Percentiles rank a stretch among this genome's conserved stretches.
phyloP scores from a whole-genome alignment of 1,140 invertebrate species.

The Heliothis virescens region DNA sequence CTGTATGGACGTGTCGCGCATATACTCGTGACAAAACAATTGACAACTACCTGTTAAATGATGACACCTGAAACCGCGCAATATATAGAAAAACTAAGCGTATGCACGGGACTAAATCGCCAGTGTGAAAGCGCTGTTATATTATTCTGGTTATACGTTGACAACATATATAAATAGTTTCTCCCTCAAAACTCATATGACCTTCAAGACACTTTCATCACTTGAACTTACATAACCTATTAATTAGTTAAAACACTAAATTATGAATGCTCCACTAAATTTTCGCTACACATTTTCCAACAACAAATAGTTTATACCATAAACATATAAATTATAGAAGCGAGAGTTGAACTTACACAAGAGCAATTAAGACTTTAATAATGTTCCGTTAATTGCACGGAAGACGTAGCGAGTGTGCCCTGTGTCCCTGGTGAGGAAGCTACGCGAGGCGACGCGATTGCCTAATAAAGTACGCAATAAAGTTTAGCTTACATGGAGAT shows the following conservation, averaged over 20 bases:
- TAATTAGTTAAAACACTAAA: conserved; percentile 1
- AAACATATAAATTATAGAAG: conserved; percentile 54
- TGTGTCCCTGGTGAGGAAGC: conserved; percentile 53
- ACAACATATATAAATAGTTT: not conserved
- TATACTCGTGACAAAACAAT: too few relatives aligned
- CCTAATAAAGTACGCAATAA: conserved; percentile 64
- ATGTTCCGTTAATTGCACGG: conserved; percentile 72
- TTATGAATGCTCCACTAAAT: conserved; percentile 1
- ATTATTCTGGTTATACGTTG: not conserved
- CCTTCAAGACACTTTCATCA: too few relatives aligned
- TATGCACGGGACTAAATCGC: too few relatives aligned
- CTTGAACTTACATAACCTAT: too few relatives aligned
- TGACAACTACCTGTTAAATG: too few relatives aligned
- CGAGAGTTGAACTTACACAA: conserved; percentile 63
- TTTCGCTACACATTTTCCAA: conserved; percentile 11
- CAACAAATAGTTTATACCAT: conserved; percentile 34
- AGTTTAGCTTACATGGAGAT: conserved; percentile 39
- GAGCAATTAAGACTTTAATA: conserved; percentile 68
- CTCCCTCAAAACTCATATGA: not conserved
- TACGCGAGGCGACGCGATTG: conserved; percentile 52
- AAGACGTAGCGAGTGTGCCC: conserved; percentile 71
- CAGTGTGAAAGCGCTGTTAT: too few relatives aligned
- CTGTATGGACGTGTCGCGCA: too few relatives aligned
- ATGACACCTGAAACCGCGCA: too few relatives aligned
- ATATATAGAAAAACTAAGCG: too few relatives aligned